Conservation (phyloP, 1,140 invertebrate species). For the Cotesia vestalis region DNA sequence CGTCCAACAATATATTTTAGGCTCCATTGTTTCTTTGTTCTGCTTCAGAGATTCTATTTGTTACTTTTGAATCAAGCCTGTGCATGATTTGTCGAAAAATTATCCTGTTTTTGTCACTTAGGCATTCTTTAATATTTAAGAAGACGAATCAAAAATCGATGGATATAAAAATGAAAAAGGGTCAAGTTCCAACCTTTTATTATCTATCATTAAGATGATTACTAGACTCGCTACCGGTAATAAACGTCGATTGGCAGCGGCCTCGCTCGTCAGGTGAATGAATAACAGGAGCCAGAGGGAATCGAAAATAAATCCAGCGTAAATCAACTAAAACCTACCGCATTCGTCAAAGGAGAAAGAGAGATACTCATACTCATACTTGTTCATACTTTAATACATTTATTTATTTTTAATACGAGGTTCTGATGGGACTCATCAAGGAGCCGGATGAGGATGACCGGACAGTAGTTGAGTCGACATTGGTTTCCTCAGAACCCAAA, state of each 20-base stretch:
- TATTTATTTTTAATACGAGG: too few species aligned
- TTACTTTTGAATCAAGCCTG: too few species aligned
- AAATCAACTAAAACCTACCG: neutral
- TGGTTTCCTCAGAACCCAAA: constrained; percentile 39
- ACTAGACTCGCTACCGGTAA: constrained; percentile 37
- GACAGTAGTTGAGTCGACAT: neutral
- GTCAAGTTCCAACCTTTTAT: constrained; percentile 30
- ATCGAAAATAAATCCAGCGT: neutral
- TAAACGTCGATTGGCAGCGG: constrained; percentile 28
- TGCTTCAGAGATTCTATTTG: too few species aligned
- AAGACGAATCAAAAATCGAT: neutral
- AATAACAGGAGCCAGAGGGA: constrained; percentile 9
- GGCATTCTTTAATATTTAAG: neutral
- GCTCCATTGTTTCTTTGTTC: too few species aligned
- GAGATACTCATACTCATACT: neutral
- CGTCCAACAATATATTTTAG: too few species aligned
- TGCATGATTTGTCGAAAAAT: too few species aligned
- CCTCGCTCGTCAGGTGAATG: constrained; percentile 13
- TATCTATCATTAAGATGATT: constrained; percentile 41
- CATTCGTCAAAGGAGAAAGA: neutral
- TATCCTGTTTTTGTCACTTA: too few species aligned
- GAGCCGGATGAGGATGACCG: too few species aligned
- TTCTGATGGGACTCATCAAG: too few species aligned
- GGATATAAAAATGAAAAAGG: constrained; percentile 17
- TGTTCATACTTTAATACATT: too few species aligned